A percentile compares a stretch with the other conserved stretches of the same genome.
These are phyloP conservation scores for Thamnophis sirtalis DNA, from an alignment of 2,113 vertebrate species.

Conservation along the genomic window DNA sequence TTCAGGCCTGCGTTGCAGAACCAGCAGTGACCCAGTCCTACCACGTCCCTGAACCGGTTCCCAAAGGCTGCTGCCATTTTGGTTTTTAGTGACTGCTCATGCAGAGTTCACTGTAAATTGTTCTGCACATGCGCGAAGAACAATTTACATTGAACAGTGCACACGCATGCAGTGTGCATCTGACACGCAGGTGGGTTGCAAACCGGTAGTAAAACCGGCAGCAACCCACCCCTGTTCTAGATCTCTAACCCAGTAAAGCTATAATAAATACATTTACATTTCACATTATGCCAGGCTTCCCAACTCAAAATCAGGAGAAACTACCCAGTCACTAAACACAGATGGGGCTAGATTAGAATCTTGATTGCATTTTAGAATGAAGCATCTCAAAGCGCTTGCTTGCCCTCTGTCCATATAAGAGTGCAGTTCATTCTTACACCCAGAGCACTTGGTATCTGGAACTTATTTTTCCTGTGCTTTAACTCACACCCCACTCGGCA, in stretches of 20 bases:
- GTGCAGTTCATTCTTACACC: background rate
- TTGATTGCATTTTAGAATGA: background rate
- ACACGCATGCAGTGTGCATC: too few relatives aligned
- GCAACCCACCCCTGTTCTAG: background rate
- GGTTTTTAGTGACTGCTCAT: too few relatives aligned
- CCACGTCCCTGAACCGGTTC: too few relatives aligned
- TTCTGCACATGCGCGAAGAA: too few relatives aligned
- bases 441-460: background rate
- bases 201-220: too few relatives aligned
- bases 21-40: too few relatives aligned
- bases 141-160: too few relatives aligned
- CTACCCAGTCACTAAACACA: background rate
- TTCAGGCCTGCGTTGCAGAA: too few relatives aligned
- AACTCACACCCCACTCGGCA: background rate
- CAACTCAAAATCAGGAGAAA: background rate
- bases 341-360: background rate
- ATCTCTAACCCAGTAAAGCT: background rate
- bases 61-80: too few relatives aligned
- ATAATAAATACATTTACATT: background rate
- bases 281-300: background rate
- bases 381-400: background rate
- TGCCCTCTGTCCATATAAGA: background rate
- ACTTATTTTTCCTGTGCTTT: background rate
- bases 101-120: too few relatives aligned
- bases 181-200: too few relatives aligned